Base-by-base conservation (phyloP, 2,113 vertebrate genomes). In the Rynchops niger region DNA sequence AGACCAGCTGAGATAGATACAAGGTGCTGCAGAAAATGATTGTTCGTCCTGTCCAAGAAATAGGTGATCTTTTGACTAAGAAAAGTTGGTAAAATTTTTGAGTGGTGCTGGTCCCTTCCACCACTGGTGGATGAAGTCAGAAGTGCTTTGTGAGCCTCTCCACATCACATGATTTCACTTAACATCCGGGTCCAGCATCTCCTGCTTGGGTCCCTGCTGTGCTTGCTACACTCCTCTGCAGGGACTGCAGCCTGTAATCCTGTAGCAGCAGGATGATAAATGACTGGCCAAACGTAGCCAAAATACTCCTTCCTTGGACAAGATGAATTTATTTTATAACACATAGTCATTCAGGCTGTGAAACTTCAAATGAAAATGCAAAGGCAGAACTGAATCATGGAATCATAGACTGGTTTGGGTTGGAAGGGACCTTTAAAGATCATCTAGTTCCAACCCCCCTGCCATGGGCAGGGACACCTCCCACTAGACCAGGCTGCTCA, bases 361-460 rank as follows among this genome's bases (percentile, higher is more conserved):
- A 93, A 38, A 89, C 16, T 63, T 58, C 25, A 81, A 91, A 78
- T 16, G 7, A 84, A 72, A 15, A 56, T 91, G 18, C 25, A 85
- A 84, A 71, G 11, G 15, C 17, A 87, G 47, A 82, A 66, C 15
- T 19, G 49, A 81, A 56, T 53, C 16, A 40, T 4, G 61, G 66
- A 47, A 27, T 18, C 5, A 27, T 9, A 9, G 65, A 73, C 74
- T 34, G 15, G 40, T 70, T 74, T 82, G 49, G 5, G 5, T 32
- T 69, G 43, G 49, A 87, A 90, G 14, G 4, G 6, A 61, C 26
- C 19, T 45, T 43, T 56, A 53, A 80, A 77, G 21, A 6, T 20
- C 47, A 58, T 9, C 6, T 15, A 9, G 19, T 79, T 79, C 32
- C 11, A 55, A 5, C 1, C 3, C 1, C 29, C 1, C 22, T 55